A percentile compares a stretch with the other conserved stretches of the same genome.
These are phyloP conservation scores for Tragopan temminckii DNA, from an alignment of 2,797 vertebrate genomes.

Conservation along the genomic window DNA sequence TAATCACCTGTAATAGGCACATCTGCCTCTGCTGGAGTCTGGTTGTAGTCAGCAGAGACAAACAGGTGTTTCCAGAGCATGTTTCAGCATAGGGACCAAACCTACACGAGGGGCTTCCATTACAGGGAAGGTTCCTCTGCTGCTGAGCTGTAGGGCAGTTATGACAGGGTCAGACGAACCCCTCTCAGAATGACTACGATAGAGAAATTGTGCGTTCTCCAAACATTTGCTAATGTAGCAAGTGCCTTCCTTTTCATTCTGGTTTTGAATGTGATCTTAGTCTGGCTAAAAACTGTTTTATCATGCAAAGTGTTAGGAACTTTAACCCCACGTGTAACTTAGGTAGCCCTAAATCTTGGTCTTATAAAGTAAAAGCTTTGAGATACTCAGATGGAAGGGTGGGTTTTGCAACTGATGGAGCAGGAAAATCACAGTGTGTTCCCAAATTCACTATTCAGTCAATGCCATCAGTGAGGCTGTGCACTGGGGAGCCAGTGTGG, in stretches of 20 bases:
- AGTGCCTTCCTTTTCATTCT: background rate
- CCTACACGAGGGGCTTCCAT: background rate
- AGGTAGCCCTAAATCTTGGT: background rate
- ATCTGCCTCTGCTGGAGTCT: background rate
- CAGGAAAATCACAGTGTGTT: background rate
- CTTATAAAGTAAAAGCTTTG: background rate
- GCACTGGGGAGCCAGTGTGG: background rate
- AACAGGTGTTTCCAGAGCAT: background rate
- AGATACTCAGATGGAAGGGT: background rate
- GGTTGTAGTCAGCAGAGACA: background rate
- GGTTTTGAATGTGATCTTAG: background rate
- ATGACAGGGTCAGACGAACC: background rate
- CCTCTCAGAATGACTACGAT: background rate
- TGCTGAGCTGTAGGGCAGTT: background rate
- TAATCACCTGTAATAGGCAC: background rate
- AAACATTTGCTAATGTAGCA: background rate
- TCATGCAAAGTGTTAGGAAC: background rate
- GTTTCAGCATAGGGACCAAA: background rate
- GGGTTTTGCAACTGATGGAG: background rate
- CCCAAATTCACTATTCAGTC: background rate
- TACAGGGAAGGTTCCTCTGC: background rate
- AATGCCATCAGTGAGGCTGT: background rate
- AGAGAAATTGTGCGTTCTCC: background rate
- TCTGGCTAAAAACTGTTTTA: background rate
- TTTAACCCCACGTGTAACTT: background rate